Conservation (phyloP, 2,888 invertebrate genomes). For the Ophion obscuratus region DNA sequence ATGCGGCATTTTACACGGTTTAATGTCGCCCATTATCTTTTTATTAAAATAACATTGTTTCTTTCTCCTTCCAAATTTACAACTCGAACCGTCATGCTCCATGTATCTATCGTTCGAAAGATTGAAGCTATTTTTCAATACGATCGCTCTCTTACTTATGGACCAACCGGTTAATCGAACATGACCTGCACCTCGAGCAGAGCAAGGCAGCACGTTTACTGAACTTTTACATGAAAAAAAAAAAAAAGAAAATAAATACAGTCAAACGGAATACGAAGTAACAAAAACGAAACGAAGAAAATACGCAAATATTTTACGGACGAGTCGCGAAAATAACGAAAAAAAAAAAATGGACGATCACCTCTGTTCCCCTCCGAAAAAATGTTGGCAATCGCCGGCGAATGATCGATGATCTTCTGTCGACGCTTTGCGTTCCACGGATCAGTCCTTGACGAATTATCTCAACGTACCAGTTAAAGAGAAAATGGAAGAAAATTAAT, state of each 20-base stretch:
- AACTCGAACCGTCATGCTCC: conserved; percentile 46
- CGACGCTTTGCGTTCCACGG: conserved; percentile 62
- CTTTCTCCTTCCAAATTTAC: conserved; percentile 42
- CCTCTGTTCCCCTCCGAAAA: conserved; percentile 65
- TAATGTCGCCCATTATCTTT: conserved; percentile 4
- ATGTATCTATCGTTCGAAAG: conserved; percentile 60
- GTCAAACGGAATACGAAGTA: conserved; percentile 41
- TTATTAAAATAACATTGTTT: conserved; percentile 22
- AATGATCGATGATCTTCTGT: conserved; percentile 54
- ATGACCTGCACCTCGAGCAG: conserved; percentile 73
- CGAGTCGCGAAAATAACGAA: conserved; percentile 53
- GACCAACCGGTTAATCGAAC: conserved; percentile 73
- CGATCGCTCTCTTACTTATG: conserved; percentile 73
- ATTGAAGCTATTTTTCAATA: conserved; percentile 66
- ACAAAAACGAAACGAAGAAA: conserved; percentile 36
- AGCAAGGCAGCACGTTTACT: conserved; percentile 72
- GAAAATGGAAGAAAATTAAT: conserved; percentile 12
- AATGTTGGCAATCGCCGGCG: conserved; percentile 46
- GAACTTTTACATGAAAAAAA: conserved; percentile 51
- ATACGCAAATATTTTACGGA: conserved; percentile 58
- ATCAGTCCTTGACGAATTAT: conserved; percentile 63
- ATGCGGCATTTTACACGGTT: conserved; percentile 1
- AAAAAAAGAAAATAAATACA: conserved; percentile 38
- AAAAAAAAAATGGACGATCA: conserved; percentile 60
- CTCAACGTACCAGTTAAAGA: conserved; percentile 52